Base-by-base conservation (phyloP, 2,797 vertebrate genomes). In the Poeciliopsis presidionis region DNA sequence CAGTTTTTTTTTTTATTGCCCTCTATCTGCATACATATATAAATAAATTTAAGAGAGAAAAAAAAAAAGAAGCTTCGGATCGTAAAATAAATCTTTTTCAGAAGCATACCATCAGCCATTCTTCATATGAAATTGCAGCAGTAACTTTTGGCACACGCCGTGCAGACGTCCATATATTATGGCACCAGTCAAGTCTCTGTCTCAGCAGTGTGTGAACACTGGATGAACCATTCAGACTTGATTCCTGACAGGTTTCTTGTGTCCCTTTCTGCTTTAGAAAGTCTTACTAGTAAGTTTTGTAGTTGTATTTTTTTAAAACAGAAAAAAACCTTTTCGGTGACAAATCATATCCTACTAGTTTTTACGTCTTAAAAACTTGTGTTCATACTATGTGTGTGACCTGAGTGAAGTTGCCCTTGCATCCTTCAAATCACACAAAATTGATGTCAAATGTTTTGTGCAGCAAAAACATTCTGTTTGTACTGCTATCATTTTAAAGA, bases 31-130 rank as follows among this genome's bases (percentile, higher is more conserved):
- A 83, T 86, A 16, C 13, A 45, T 12, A 3, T 12, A 12, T 45
- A 45, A 2, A 46, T 22, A 51, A 22, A 51, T 22, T 22, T 51
- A 51, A 51, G 18, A 51, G 18, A 2, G 2, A 16, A 14, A 14
- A 49, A 49, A 49, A 84, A 79, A 53, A 81, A 78, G 41, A 82
- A 78, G 9, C 49, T 75, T 80, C 78, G 73, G 76, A 75, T 86
- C 59, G 67, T 36, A 43, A 36, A 67, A 76, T n/a, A 13, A n/a
- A 41, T 69, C 22, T 14, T 39, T 76, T 73, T 61, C 63, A 73
- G 78, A 88, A 61, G 69, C 45, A 80, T 47, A 43, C 70, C 77
- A 67, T 72, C 75, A 65, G 43, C 51, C 55, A 1, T 74, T 70
- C 2, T 33, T 72, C 78, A 75, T 73, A 65, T 78, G 72, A 77